phyloP scores from a whole-genome alignment of 1,140 invertebrate genomes.

The Phymorhynchus buccinoides region DNA sequence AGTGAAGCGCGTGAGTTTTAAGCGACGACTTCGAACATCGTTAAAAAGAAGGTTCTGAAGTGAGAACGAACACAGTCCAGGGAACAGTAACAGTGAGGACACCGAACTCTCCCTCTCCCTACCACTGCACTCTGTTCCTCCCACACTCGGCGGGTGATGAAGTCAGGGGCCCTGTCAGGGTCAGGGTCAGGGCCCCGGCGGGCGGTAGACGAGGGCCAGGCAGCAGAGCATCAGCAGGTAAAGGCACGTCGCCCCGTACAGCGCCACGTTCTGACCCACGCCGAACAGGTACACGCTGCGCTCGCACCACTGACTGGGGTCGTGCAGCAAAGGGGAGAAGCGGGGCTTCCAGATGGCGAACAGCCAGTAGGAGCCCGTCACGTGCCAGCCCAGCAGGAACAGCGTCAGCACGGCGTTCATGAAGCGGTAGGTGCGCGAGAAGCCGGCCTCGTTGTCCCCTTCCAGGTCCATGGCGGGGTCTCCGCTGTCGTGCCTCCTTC shows the following conservation, averaged over 20 bases:
- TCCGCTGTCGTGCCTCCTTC: conserved; percentile 75
- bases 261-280: conserved; percentile 78
- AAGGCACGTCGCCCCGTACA: conserved; percentile 76
- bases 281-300: conserved; percentile 67
- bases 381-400: conserved; percentile 75
- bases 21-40: too few species aligned
- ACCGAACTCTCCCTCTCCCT: too few species aligned
- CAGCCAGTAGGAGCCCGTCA: conserved; percentile 75
- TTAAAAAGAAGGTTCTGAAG: too few species aligned
- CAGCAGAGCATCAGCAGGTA: conserved; percentile 45
- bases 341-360: conserved; percentile 65
- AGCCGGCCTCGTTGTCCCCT: conserved; percentile 63
- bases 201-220: conserved; percentile 25
- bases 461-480: conserved; percentile 73
- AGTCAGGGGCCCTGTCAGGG: background rate
- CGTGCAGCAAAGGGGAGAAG: conserved; percentile 77
- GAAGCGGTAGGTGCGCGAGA: conserved; percentile 61
- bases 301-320: conserved; percentile 70
- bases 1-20: too few species aligned
- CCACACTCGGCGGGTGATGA: background rate
- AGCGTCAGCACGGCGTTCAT: conserved; percentile 76
- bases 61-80: too few species aligned
- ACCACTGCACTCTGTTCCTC: too few species aligned
- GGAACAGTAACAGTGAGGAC: too few species aligned
- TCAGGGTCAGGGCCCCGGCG: conserved; percentile 18